A percentile compares a stretch with the other conserved stretches of the same genome.
These are phyloP conservation scores for Gallinago solitaria DNA, from an alignment of 2,797 vertebrate genomes.

Conservation along the genomic window DNA sequence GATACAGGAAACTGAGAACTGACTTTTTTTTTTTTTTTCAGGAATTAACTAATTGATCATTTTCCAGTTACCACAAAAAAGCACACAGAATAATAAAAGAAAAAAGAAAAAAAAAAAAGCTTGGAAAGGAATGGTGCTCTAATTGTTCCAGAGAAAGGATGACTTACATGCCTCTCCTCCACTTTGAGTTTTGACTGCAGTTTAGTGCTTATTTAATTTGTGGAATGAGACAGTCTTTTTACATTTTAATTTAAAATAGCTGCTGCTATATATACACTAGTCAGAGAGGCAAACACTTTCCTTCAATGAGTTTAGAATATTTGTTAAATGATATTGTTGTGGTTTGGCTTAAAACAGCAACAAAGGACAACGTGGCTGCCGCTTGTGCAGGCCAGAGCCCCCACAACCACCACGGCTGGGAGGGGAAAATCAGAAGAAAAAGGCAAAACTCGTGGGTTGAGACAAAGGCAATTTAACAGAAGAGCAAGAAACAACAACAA, in stretches of 20 bases:
- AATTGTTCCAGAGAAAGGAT: neutral
- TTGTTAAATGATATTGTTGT: neutral
- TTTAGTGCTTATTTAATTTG: neutral
- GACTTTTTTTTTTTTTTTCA: too few relatives aligned
- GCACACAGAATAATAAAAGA: neutral
- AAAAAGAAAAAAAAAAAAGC: too few relatives aligned
- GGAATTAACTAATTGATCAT: neutral
- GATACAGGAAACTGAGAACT: accelerated
- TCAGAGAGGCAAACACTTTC: neutral
- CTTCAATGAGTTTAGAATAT: neutral
- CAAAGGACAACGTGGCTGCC: too few relatives aligned
- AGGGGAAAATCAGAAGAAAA: too few relatives aligned
- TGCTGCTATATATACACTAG: neutral
- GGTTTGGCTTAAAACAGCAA: too few relatives aligned
- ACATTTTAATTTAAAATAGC: neutral
- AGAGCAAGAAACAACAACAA: too few relatives aligned
- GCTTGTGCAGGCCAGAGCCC: too few relatives aligned
- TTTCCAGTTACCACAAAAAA: neutral
- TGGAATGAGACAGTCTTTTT: neutral
- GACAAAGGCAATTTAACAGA: too few relatives aligned
- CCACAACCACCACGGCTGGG: too few relatives aligned
- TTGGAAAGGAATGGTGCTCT: neutral
- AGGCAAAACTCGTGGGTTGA: too few relatives aligned
- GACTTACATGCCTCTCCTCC: neutral
- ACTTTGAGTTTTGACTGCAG: neutral